A percentile compares a stretch with the other conserved stretches of the same genome.
These are phyloP conservation scores for Cydia fagiglandana DNA, from an alignment of 1,140 invertebrate genomes.

Conservation along the genomic window DNA sequence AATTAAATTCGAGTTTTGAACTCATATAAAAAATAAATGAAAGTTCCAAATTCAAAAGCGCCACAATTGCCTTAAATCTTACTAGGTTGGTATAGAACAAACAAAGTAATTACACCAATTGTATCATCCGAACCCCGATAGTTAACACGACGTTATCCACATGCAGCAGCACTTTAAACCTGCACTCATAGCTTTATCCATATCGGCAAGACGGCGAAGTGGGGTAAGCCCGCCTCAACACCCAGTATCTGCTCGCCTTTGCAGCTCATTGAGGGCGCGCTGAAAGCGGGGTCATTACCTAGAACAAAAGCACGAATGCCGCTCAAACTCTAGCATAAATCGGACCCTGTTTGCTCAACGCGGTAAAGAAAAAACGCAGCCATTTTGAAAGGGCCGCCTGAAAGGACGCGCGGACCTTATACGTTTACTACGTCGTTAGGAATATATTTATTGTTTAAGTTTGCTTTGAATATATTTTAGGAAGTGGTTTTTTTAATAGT, in stretches of 20 bases:
- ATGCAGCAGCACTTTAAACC: conserved; percentile 1
- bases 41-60: too few species aligned
- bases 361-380: conserved; percentile 72
- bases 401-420: conserved; percentile 50
- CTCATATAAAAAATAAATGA: too few species aligned
- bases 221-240: conserved; percentile 45
- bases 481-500: not conserved
- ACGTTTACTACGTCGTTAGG: conserved; percentile 24
- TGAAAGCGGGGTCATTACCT: conserved; percentile 78
- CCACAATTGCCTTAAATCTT: too few species aligned
- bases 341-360: conserved; percentile 71
- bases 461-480: not conserved
- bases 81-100: too few species aligned
- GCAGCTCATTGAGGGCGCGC: conserved; percentile 66
- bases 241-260: conserved; percentile 63
- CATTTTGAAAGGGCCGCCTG: conserved; percentile 60
- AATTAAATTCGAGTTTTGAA: too few species aligned
- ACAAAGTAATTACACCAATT: not conserved
- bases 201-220: conserved; percentile 29
- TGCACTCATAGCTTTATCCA: conserved; percentile 10
- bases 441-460: conserved; percentile 46
- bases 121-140: not conserved
- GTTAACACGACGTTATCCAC: conserved; percentile 3
- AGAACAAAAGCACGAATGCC: conserved; percentile 71
- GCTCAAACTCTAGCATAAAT: conserved; percentile 73